Conservation (phyloP, 2,888 invertebrate genomes). For the Lasius fuliginosus region DNA sequence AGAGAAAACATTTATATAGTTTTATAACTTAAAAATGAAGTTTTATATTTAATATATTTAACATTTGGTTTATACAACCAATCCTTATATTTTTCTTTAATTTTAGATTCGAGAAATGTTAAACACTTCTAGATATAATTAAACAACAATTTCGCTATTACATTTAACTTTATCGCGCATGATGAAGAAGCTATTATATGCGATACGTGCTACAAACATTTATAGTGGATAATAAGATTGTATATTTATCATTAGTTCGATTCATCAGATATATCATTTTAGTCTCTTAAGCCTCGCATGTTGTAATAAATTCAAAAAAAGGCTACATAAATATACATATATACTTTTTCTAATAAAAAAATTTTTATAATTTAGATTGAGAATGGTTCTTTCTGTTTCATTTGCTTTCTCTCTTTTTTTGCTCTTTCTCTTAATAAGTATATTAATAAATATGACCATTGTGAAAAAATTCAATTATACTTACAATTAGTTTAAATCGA, state of each 20-base stretch:
- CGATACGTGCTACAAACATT: background rate
- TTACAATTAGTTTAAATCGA: background rate
- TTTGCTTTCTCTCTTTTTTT: background rate
- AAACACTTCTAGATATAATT: background rate
- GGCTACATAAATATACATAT: background rate
- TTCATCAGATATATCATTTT: slow-evolving; percentile 16
- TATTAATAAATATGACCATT: background rate
- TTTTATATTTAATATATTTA: background rate
- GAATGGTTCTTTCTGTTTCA: background rate
- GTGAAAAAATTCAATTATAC: background rate
- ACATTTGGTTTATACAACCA: background rate
- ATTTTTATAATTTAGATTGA: background rate
- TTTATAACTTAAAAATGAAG: background rate
- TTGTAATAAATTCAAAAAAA: background rate
- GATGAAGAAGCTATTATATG: slow-evolving; percentile 3
- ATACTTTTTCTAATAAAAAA: background rate
- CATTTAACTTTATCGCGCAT: background rate
- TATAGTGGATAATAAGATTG: background rate
- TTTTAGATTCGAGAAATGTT: background rate
- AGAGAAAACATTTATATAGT: background rate
- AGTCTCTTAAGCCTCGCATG: background rate
- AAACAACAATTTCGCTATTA: background rate
- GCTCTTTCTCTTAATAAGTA: background rate
- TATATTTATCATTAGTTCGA: slow-evolving; percentile 15
- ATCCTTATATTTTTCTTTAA: slow-evolving; percentile 2